Evolutionary conservation across 2,797 vertebrate genomes (phyloP), one percentile per base, ranked within the genome.

Genomic region (Jordanella pulchra): DNA sequence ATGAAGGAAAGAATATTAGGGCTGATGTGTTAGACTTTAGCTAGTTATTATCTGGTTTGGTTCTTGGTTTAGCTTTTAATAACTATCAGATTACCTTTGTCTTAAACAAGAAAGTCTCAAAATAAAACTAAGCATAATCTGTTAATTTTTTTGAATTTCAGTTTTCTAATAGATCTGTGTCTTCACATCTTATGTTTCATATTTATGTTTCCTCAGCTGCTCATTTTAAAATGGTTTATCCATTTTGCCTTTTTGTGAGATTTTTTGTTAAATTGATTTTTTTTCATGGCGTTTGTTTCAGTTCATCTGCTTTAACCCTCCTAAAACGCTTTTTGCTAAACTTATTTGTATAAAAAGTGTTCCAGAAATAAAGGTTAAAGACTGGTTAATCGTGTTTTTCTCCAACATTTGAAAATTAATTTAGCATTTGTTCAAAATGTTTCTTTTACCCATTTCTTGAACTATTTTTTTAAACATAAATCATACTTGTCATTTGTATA

Each of bases 331-430:
- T 47, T 47, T 14, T 47, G 13, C 4, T 47, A 47, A 14, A 47
- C 14, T 47, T 47, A 14, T 15, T 15, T 4, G 18, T 50, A 50
- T 50, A 18, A 50, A 21, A 50, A 50, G 44, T 45, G 44, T 15
- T 44, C 42, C 42, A 44, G 11, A 45, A 45, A 45, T 45, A 45
- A 45, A 45, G 45, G 15, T 17, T 47, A 56, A 48, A 39, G 72
- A 77, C 66, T 77, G 44, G 65, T 80, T 67, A 65, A 17, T 70
- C 67, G 21, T 42, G 55, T 0, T 18, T 47, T 45, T 39, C 42
- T 54, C 3, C 12, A 21, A 39, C 1, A 48, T 12, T 14, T 42
- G 67, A 61, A 70, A 39, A 72, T 50, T 7, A 5, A 55, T 39
- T 23, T 53, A 45, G 4, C 9, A 17, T 10, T 32, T 47, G 23